Percentiles rank a stretch among this genome's conserved stretches.
phyloP scores from a whole-genome alignment of 1,140 invertebrate genomes.

The Venustaconcha ellipsiformis region DNA sequence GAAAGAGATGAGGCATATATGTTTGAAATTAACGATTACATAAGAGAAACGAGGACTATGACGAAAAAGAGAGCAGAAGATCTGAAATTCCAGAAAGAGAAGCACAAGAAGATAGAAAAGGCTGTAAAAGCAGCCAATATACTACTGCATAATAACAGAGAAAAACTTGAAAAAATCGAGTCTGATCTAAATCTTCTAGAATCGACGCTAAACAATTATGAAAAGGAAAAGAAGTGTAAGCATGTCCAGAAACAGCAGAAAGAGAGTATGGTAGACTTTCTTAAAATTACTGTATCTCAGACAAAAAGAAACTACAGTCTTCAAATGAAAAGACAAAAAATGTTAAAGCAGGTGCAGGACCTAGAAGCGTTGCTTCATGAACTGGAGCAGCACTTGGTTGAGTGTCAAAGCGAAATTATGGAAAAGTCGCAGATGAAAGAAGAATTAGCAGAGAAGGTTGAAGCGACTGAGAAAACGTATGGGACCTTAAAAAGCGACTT shows the following conservation, averaged over 20 bases:
- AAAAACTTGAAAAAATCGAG: conserved; percentile 61
- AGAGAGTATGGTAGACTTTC: conserved; percentile 64
- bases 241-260: conserved; percentile 59
- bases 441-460: conserved; percentile 52
- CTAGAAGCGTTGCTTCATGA: conserved; percentile 51
- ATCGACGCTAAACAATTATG: conserved; percentile 45
- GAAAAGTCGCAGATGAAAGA: conserved; percentile 57
- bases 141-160: conserved; percentile 57
- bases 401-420: conserved; percentile 51
- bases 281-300: conserved; percentile 62
- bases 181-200: conserved; percentile 58
- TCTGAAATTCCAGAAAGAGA: conserved; percentile 56
- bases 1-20: conserved; percentile 62
- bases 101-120: conserved; percentile 59
- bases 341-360: conserved; percentile 58
- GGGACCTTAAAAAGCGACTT: conserved; percentile 53
- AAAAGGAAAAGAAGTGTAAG: conserved; percentile 47
- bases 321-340: conserved; percentile 58
- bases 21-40: conserved; percentile 61
- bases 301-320: conserved; percentile 63
- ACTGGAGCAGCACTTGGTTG: conserved; percentile 56
- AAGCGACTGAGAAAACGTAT: conserved; percentile 56
- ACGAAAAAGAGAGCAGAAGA: conserved; percentile 52
- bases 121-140: conserved; percentile 54
- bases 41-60: conserved; percentile 53